Base-by-base conservation (phyloP, 2,113 vertebrate species). In the Scolopax mira region DNA sequence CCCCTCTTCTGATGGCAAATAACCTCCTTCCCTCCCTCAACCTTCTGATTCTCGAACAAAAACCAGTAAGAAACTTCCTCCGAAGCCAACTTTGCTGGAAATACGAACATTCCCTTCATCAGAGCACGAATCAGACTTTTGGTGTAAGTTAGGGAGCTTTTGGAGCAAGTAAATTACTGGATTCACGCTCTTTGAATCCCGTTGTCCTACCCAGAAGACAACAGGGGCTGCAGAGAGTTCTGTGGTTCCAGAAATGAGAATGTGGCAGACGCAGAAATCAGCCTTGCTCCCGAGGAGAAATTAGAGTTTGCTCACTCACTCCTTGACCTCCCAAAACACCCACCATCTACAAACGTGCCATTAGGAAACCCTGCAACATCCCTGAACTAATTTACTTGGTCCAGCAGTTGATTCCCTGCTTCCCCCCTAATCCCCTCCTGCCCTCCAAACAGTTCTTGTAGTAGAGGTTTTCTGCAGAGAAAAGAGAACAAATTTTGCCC, bases 351-450 rank as follows among this genome's bases (percentile, higher is more conserved):
- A 22, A 44, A 77, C 0, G 0, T 2, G 1, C 41, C 62, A 7
- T 21, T 21, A 62, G 71, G 62, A 69, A 91, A 78, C 18, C 48
- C 48, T 33, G 33, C 39, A 19, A 23, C 0, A 2, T 41, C 93
- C 61, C 92, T 65, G 15, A 88, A 44, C 49, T 73, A 9, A 90
- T 94, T 88, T 88, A 39, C 15, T 89, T 49, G 41, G 70, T 42
- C 82, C 75, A 41, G 58, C 54, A 78, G 60, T 8, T 46, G 54
- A 58, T 66, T 52, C 51, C 51, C 51, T 5, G 8, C 27, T 62
- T 11, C 24, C 11, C 27, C 5, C 15, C 0, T 10, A 25, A 4
- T 2, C 8, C 4, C 14, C 15, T 15, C 14, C 14, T 10, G 30
- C 42, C 11, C 57, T 19, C 37, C 67, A 49, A 74, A 78, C 33